Evolutionary conservation across 2,888 invertebrate genomes (phyloP).

Genomic region (Acanthococcus lagerstroemiae): DNA sequence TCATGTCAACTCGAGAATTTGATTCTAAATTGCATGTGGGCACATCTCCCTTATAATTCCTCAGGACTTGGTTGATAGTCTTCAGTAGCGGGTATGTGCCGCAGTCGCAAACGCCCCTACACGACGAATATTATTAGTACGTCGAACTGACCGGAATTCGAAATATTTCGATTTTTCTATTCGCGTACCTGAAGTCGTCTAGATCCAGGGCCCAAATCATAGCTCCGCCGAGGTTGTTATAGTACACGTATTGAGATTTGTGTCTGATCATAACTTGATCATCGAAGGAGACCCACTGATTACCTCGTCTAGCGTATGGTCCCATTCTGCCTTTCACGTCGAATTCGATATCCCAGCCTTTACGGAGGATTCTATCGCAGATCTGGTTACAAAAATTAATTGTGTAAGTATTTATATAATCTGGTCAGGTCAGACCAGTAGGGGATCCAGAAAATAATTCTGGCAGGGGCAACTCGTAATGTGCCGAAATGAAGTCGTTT

Average conservation of each 20-base stretch:
- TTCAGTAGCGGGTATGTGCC: slow-evolving; percentile 69
- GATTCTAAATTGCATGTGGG: slow-evolving; percentile 49
- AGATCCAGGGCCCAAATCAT: slow-evolving; percentile 86
- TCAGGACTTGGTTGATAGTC: slow-evolving; percentile 68
- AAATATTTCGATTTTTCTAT: too few species aligned
- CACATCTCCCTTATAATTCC: slow-evolving; percentile 55
- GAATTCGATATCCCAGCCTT: slow-evolving; percentile 66
- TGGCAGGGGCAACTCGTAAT: too few species aligned
- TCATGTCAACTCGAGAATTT: slow-evolving; percentile 15
- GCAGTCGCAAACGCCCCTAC: slow-evolving; percentile 61
- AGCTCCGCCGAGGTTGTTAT: slow-evolving; percentile 69
- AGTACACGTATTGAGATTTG: slow-evolving; percentile 70
- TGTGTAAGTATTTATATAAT: neutral
- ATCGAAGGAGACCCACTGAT: slow-evolving; percentile 92
- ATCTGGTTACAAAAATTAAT: slow-evolving; percentile 49
- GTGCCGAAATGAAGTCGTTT: too few species aligned
- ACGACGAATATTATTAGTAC: neutral
- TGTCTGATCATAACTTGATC: slow-evolving; percentile 72
- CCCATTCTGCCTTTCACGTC: slow-evolving; percentile 74
- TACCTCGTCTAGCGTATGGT: slow-evolving; percentile 69
- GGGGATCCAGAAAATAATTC: neutral
- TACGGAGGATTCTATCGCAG: slow-evolving; percentile 62
- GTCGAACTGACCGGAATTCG: neutral
- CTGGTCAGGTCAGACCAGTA: neutral
- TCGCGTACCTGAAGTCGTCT: slow-evolving; percentile 59